Base-by-base conservation (phyloP, 2,888 invertebrate genomes). In the Girardia tigrina region DNA sequence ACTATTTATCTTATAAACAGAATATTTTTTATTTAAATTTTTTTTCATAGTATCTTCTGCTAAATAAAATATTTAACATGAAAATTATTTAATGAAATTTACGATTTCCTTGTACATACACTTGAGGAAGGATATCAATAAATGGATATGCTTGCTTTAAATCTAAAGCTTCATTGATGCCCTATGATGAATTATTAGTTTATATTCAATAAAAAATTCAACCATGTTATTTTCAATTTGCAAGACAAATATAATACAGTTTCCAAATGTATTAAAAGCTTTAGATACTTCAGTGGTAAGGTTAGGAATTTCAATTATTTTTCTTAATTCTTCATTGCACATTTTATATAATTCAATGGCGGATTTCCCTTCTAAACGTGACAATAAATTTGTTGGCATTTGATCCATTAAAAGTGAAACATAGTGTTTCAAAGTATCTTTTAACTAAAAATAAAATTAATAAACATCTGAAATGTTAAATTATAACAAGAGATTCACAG, bases 401-500 rank as follows among this genome's bases (percentile, higher is more conserved):
- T 56, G 56, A 8, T 56, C 56, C 56, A 56, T 56, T 56, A 56
- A 56, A 56, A 56, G 56, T 12, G 56, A 56, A 8, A 56, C n/a
- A 56, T 56, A 56, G n/a, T 56, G 56, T 56, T 56, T 56, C 56
- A 56, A 56, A 56, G 4, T 56, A 8, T 16, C n/a, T 8, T 56
- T 56, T 16, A 56, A 56, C 56, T 56, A 23, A 4, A 56, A n/a
- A 56, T 20, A 56, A 12, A 56, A 56, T 56, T 8, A 8, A 56
- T 56, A 8, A 20, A 56, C n/a, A 16, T 16, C 4, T 20, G n/a
- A 20, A 56, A 56, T 12, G n/a, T 6, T 20, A 56, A 6, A 56
- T n/a, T 20, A 56, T 56, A 4, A 56, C 56, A 8, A 56, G 56
- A 8, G n/a, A 56, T 4, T 56, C 56, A 8, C 6, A 4, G 79